Percentiles rank a stretch among this genome's conserved stretches.
Conservation (phyloP, 2,113 vertebrate genomes). For the Limnothrissa miodon region DNA sequence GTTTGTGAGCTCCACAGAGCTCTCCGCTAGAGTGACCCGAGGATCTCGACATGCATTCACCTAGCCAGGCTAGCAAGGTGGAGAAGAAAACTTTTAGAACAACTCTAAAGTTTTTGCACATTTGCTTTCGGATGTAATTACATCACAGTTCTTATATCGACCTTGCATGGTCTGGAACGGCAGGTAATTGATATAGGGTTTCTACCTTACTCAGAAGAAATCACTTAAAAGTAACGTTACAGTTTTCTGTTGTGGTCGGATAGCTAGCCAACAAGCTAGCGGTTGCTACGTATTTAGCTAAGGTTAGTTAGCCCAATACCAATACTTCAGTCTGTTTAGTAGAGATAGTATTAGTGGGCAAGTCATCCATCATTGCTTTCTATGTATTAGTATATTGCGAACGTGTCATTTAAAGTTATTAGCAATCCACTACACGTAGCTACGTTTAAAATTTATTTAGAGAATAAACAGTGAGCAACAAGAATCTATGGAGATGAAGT, state of each 20-base stretch:
- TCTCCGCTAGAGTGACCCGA: constrained; percentile 49
- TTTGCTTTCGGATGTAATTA: not conserved
- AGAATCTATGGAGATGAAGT: not conserved
- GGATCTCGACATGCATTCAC: constrained; percentile 43
- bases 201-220: not conserved
- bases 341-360: not conserved
- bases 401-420: not conserved
- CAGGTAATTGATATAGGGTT: not conserved
- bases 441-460: not conserved
- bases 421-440: not conserved
- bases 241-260: constrained; percentile 17
- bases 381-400: not conserved
- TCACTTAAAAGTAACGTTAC: constrained; percentile 17
- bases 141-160: constrained; percentile 25
- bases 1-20: constrained; percentile 57
- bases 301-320: not conserved
- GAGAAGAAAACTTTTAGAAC: constrained; percentile 34
- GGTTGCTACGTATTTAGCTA: constrained; percentile 4
- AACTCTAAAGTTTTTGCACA: constrained; percentile 7
- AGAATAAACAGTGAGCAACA: too few relatives aligned
- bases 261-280: constrained; percentile 15
- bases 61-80: constrained; percentile 22
- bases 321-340: not conserved
- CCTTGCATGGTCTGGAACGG: constrained; percentile 20
- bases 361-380: not conserved